Evolutionary conservation across 2,113 vertebrate genomes (phyloP).

Genomic region (Syngnathoides biaculeatus): DNA sequence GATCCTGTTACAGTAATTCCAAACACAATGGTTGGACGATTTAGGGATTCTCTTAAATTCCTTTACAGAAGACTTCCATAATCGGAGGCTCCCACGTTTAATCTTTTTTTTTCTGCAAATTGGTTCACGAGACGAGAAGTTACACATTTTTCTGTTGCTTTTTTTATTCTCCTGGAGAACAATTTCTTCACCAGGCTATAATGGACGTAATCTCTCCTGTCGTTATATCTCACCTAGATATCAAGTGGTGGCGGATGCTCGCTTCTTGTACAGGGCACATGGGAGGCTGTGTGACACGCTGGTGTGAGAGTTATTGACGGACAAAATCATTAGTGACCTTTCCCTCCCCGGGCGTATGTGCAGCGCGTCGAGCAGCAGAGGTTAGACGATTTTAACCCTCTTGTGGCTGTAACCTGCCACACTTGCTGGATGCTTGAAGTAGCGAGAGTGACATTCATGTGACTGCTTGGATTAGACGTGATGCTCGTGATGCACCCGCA

Average conservation of each 20-base stretch:
- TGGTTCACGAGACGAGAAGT: conserved; percentile 37
- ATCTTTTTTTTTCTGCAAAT: conserved; percentile 37
- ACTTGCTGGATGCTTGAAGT: conserved; percentile 8
- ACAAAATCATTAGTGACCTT: conserved; percentile 59
- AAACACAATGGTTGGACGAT: conserved; percentile 41
- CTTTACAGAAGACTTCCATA: conserved; percentile 39
- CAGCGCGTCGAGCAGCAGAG: conserved; percentile 5
- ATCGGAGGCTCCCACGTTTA: conserved; percentile 28
- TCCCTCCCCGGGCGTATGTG: neutral
- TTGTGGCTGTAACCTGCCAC: neutral
- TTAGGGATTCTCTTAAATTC: conserved; percentile 55
- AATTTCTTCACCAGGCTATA: conserved; percentile 17
- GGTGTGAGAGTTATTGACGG: conserved; percentile 40
- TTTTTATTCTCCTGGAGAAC: conserved; percentile 18
- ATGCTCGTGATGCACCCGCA: conserved; percentile 2
- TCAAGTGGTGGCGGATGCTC: conserved; percentile 6
- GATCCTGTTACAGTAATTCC: conserved; percentile 63
- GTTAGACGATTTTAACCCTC: conserved; percentile 2
- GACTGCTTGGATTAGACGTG: conserved; percentile 49
- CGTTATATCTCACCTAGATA: conserved; percentile 37
- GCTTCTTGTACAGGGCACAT: conserved; percentile 12
- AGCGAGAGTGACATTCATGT: conserved; percentile 43
- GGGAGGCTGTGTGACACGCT: conserved; percentile 33
- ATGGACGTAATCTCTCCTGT: conserved; percentile 39
- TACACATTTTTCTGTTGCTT: conserved; percentile 12